phyloP scores from a whole-genome alignment of 2,113 vertebrate genomes.

The Catharus minimus region DNA sequence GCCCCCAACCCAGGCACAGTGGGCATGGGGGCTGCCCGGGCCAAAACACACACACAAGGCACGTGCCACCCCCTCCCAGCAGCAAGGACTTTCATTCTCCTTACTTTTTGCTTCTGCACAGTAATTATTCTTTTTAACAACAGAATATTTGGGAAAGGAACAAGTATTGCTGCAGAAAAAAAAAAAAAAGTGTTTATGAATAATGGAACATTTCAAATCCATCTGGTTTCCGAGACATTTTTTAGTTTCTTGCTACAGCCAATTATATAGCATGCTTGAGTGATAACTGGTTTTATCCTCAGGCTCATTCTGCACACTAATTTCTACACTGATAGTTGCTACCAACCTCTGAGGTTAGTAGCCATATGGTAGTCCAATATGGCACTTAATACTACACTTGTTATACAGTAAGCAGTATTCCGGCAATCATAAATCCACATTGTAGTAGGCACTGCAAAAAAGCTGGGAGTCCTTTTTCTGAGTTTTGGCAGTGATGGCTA shows the following conservation, averaged over 20 bases:
- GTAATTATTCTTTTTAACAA: constrained; percentile 68
- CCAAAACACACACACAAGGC: background rate
- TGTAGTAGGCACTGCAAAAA: constrained; percentile 68
- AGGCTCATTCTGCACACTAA: constrained; percentile 82
- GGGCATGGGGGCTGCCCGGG: background rate
- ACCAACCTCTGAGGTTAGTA: constrained; percentile 84
- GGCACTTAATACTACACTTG: constrained; percentile 76
- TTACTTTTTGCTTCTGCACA: constrained; percentile 45
- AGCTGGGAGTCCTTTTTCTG: constrained; percentile 35
- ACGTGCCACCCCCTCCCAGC: background rate
- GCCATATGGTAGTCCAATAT: constrained; percentile 86
- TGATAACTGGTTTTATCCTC: constrained; percentile 83
- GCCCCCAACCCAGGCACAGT: background rate
- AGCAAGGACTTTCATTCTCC: constrained; percentile 17
- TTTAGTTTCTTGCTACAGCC: constrained; percentile 80
- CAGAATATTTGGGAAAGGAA: constrained; percentile 77
- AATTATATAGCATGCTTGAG: constrained; percentile 85
- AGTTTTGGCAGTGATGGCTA: constrained; percentile 58
- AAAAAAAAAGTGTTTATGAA: constrained; percentile 79
- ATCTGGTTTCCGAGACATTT: constrained; percentile 84
- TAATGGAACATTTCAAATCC: constrained; percentile 88
- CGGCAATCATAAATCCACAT: constrained; percentile 74
- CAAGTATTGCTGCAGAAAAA: constrained; percentile 71
- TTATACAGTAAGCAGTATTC: constrained; percentile 74
- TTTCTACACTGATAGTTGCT: constrained; percentile 82